Percentiles rank a stretch among this genome's conserved stretches.
Conservation (phyloP, 2,113 vertebrate genomes). For the Ardeotis arabs region DNA sequence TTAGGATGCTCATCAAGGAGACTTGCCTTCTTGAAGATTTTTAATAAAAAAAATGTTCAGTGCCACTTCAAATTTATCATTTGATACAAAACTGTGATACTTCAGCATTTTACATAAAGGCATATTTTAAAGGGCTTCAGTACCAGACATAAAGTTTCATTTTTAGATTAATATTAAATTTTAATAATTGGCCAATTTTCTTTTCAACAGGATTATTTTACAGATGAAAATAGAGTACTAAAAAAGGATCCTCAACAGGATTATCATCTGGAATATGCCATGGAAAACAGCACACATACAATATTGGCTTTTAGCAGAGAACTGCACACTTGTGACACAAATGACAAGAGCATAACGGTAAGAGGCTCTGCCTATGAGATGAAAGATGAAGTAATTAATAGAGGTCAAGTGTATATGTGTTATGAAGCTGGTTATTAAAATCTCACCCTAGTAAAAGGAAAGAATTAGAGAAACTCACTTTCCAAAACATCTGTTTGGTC, state of each 20-base stretch:
- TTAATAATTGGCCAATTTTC: background rate
- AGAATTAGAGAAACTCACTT: background rate
- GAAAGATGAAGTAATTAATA: background rate
- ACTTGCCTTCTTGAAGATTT: background rate
- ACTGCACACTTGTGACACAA: slow-evolving; percentile 83
- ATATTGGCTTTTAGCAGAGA: slow-evolving; percentile 82
- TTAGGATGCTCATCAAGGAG: background rate
- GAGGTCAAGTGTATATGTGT: background rate
- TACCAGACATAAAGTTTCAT: background rate
- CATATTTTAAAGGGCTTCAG: background rate
- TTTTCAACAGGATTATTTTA: slow-evolving; percentile 84
- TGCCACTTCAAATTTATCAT: background rate
- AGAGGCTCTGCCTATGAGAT: background rate
- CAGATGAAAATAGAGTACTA: slow-evolving; percentile 81
- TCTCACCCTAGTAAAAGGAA: background rate
- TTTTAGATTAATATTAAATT: background rate
- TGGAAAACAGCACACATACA: slow-evolving; percentile 87
- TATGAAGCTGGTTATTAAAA: background rate
- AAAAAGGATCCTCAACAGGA: slow-evolving; percentile 82
- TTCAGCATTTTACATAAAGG: background rate
- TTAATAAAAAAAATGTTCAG: background rate
- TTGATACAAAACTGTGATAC: background rate
- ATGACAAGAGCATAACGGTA: slow-evolving; percentile 87
- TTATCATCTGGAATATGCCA: slow-evolving; percentile 84
- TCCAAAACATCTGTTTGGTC: background rate